A percentile compares a stretch with the other conserved stretches of the same genome.
These are phyloP conservation scores for Amyelois transitella DNA, from an alignment of 1,140 invertebrate species.

Conservation along the genomic window DNA sequence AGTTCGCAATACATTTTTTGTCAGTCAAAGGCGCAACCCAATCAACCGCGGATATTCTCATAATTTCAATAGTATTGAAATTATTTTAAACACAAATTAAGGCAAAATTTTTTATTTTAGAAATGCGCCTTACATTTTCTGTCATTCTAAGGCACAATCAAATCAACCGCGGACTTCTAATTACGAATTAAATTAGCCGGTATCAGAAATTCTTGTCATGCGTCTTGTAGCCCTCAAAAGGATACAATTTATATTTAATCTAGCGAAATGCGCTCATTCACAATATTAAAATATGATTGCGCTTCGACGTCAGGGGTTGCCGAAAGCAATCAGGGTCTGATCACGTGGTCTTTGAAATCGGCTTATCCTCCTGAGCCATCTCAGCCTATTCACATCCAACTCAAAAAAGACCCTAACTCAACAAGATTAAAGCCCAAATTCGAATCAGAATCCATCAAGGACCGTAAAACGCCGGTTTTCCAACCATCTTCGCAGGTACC, in stretches of 20 bases:
- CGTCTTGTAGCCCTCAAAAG: not conserved
- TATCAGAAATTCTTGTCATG: not conserved
- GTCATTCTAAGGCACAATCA: not conserved
- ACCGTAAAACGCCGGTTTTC: constrained; percentile 25
- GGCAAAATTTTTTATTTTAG: not conserved
- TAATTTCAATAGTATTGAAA: too few species aligned
- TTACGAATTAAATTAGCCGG: not conserved
- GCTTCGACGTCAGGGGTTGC: constrained; percentile 23
- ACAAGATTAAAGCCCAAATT: constrained; percentile 22
- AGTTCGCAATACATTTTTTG: too few species aligned
- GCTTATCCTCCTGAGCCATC: constrained; percentile 44
- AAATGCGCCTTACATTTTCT: too few species aligned
- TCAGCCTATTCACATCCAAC: constrained; percentile 9
- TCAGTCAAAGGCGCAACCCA: too few species aligned
- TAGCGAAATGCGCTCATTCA: constrained; percentile 53
- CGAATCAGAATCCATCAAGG: not conserved
- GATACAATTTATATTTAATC: constrained; percentile 55
- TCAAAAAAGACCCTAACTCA: constrained; percentile 24
- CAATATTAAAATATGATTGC: constrained; percentile 69
- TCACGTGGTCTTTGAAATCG: constrained; percentile 64
- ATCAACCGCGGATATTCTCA: too few species aligned
- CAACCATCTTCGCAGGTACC: constrained; percentile 38
- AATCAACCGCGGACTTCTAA: not conserved
- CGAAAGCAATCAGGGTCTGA: constrained; percentile 58
- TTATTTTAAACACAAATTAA: too few species aligned